A percentile compares a stretch with the other conserved stretches of the same genome.
These are phyloP conservation scores for Tetramorium simillimum DNA, from an alignment of 1,140 invertebrate species.

Conservation along the genomic window DNA sequence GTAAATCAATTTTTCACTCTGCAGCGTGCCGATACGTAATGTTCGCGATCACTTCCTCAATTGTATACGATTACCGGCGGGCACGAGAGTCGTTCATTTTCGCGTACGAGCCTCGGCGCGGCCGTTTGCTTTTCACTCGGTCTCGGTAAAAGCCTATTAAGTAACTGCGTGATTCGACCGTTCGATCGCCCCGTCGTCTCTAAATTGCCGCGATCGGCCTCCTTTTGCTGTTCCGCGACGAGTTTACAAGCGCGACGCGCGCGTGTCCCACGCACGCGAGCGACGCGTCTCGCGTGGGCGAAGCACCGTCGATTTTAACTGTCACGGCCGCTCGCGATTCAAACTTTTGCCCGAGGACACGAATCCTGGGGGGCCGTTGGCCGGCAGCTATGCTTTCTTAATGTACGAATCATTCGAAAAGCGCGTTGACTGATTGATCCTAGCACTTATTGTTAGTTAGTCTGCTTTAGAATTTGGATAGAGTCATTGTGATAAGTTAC, in stretches of 20 bases:
- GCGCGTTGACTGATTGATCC: neutral
- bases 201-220: neutral
- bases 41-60: slow-evolving; percentile 71
- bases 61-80: slow-evolving; percentile 70
- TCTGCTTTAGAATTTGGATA: neutral
- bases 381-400: neutral
- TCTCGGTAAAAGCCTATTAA: slow-evolving; percentile 55
- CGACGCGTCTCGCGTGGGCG: slow-evolving; percentile 27
- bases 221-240: neutral
- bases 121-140: slow-evolving; percentile 50
- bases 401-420: neutral
- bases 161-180: slow-evolving; percentile 31
- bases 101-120: slow-evolving; percentile 11
- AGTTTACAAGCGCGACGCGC: neutral
- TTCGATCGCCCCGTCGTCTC: slow-evolving; percentile 56
- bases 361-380: neutral
- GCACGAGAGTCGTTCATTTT: slow-evolving; percentile 54
- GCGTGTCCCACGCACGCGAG: slow-evolving; percentile 25
- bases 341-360: slow-evolving; percentile 13
- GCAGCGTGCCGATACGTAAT: slow-evolving; percentile 62
- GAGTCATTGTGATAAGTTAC: neutral
- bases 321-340: slow-evolving; percentile 22
- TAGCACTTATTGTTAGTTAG: neutral
- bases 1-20: slow-evolving; percentile 60
- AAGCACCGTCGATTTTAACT: slow-evolving; percentile 30